phyloP scores from a whole-genome alignment of 2,888 invertebrate species.

The Temnothorax ravouxi region DNA sequence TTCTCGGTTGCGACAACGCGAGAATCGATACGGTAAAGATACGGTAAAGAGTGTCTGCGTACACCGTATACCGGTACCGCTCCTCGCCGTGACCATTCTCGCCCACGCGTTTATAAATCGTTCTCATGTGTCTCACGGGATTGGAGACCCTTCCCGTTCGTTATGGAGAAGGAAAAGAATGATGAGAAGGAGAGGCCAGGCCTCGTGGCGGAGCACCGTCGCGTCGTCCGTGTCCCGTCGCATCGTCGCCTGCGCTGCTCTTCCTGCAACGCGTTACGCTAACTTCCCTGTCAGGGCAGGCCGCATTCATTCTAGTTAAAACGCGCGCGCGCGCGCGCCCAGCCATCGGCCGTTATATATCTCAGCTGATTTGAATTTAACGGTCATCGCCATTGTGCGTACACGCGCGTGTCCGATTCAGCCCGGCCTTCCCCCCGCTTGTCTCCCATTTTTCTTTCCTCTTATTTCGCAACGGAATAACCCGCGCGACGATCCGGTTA shows the following conservation, averaged over 20 bases:
- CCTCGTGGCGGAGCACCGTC: not conserved
- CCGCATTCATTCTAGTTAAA: constrained; percentile 79
- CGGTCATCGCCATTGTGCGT: constrained; percentile 80
- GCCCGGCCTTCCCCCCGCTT: constrained; percentile 40
- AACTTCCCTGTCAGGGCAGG: constrained; percentile 33
- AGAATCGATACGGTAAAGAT: constrained; percentile 47
- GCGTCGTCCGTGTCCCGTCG: constrained; percentile 23
- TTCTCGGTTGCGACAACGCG: not conserved
- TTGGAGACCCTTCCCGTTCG: constrained; percentile 34
- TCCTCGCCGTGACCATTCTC: constrained; percentile 65
- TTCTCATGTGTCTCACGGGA: constrained; percentile 54
- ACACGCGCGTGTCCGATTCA: constrained; percentile 60
- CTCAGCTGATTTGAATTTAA: constrained; percentile 82
- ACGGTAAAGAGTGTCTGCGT: not conserved
- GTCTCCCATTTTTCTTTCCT: constrained; percentile 55
- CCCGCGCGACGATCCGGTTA: constrained; percentile 15
- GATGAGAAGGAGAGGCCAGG: not conserved
- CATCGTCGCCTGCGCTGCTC: constrained; percentile 47
- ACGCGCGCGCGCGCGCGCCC: constrained; percentile 64
- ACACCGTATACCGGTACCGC: constrained; percentile 39
- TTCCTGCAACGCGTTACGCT: constrained; percentile 42
- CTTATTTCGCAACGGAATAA: constrained; percentile 44
- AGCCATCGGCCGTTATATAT: constrained; percentile 76
- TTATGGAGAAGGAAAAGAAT: not conserved
- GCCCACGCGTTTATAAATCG: constrained; percentile 73